Base-by-base conservation (phyloP, 2,113 vertebrate species). In the Origma solitaria region DNA sequence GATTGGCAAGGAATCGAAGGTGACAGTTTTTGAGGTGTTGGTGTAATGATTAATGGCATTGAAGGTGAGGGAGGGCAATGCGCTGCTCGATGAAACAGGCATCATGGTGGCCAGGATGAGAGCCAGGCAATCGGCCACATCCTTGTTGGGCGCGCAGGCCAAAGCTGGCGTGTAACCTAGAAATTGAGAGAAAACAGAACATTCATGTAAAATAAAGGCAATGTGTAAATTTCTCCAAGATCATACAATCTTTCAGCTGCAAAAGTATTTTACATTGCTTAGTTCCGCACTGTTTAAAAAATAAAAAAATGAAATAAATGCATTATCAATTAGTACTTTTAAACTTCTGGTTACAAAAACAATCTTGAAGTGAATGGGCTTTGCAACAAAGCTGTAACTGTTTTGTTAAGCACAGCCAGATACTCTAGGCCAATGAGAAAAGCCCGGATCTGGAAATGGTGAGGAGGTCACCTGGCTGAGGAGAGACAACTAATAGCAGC, bases 21-120 rank as follows among this genome's bases (percentile, higher is more conserved):
- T 99, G 95, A 99, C 98, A 47, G 99, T 99, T 98, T 99, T 99
- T 93, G 99, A 99, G 97, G 99, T 97, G 98, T 98, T 99, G 97
- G 98, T 99, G 95, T 99, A 99, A 97, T 99, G 99, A 97, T 99
- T 99, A 97, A 99, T 98, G 98, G 98, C 98, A 98, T 98, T 99
- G 98, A 99, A 99, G 9, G 99, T 98, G 86, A 99, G 96, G 91
- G 98, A 97, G 76, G 99, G 98, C 70, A 99, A 96, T 4, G 98
- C 96, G 97, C 97, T 98, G 97, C 98, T 98, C 20, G 99, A 99
- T 54, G 99, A 99, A 88, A 99, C 98, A 94, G 99, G 99, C 99
- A 99, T 99, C 99, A 99, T 99, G 85, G 99, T 99, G 98, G 99
- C 99, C 98, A 99, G 97, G 96, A 99, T 99, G 88, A 99, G 99